Conservation (phyloP, 2,113 vertebrate species). For the Lepus europaeus region DNA sequence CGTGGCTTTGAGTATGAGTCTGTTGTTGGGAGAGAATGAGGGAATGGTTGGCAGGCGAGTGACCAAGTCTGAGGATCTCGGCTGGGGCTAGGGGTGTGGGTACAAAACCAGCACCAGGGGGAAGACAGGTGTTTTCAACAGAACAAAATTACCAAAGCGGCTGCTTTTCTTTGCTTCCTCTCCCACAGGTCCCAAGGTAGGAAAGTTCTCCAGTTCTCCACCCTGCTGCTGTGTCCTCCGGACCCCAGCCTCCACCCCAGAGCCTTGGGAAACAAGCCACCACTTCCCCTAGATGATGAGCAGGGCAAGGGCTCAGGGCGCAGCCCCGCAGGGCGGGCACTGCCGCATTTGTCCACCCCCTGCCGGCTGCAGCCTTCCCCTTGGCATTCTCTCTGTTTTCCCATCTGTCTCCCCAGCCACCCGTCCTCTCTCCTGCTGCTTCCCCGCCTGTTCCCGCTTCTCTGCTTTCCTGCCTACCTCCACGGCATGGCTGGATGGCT, state of each 20-base stretch:
- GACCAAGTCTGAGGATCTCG: neutral
- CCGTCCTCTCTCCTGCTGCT: slow-evolving; percentile 74
- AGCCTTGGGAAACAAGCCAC: neutral
- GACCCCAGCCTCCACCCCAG: neutral
- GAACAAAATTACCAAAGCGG: slow-evolving; percentile 26
- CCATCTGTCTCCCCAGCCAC: slow-evolving; percentile 78
- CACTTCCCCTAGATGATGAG: neutral
- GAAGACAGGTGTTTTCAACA: neutral
- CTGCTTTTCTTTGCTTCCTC: neutral
- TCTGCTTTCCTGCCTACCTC: slow-evolving; percentile 55
- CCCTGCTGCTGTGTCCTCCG: neutral
- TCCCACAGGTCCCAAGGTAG: slow-evolving; percentile 49
- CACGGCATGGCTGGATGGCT: slow-evolving; percentile 23
- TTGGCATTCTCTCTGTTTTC: slow-evolving; percentile 61
- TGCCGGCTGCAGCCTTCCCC: slow-evolving; percentile 44
- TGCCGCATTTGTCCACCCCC: neutral
- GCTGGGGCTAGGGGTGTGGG: neutral
- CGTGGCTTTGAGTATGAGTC: neutral
- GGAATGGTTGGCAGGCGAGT: neutral
- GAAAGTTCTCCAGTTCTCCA: neutral
- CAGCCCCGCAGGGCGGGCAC: neutral
- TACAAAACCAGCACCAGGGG: neutral
- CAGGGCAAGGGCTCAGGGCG: neutral
- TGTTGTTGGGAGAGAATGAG: slow-evolving; percentile 14
- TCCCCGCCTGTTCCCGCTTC: slow-evolving; percentile 56